phyloP scores from a whole-genome alignment of 2,888 invertebrate species.

The Camptogramma bilineatum region DNA sequence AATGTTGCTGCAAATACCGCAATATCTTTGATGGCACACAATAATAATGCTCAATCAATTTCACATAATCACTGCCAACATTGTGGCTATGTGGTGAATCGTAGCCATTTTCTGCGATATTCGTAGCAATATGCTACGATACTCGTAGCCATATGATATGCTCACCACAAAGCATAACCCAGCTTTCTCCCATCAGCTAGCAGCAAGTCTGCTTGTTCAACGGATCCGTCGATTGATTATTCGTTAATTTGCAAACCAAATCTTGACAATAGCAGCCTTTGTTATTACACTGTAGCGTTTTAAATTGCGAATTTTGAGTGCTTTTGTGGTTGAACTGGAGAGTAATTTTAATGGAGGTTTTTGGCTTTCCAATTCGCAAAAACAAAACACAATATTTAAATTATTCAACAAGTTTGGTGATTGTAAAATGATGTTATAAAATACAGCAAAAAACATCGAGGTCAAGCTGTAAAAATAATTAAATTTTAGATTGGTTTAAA shows the following conservation, averaged over 20 bases:
- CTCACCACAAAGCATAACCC: neutral
- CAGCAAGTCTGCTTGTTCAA: conserved; percentile 25
- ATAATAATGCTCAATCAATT: too few species aligned
- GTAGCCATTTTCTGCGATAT: neutral
- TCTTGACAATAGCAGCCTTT: conserved; percentile 41
- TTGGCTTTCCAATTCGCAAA: conserved; percentile 8
- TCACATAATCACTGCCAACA: too few species aligned
- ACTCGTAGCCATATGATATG: neutral
- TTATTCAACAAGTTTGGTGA: neutral
- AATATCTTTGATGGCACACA: too few species aligned
- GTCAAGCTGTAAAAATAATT: neutral
- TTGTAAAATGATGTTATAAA: neutral
- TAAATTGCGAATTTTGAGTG: conserved; percentile 30
- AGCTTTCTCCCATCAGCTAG: conserved; percentile 18
- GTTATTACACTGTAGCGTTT: conserved; percentile 37
- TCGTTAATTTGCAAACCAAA: conserved; percentile 48
- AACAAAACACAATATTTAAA: conserved; percentile 1
- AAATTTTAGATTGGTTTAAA: too few species aligned
- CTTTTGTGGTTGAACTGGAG: conserved; percentile 17
- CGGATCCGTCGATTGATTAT: conserved; percentile 43
- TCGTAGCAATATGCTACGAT: neutral
- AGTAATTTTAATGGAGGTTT: conserved; percentile 12
- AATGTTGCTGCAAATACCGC: too few species aligned
- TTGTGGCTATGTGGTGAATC: neutral
- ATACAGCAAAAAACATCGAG: neutral